phyloP scores from a whole-genome alignment of 2,113 vertebrate genomes.

The Nipponia nippon region DNA sequence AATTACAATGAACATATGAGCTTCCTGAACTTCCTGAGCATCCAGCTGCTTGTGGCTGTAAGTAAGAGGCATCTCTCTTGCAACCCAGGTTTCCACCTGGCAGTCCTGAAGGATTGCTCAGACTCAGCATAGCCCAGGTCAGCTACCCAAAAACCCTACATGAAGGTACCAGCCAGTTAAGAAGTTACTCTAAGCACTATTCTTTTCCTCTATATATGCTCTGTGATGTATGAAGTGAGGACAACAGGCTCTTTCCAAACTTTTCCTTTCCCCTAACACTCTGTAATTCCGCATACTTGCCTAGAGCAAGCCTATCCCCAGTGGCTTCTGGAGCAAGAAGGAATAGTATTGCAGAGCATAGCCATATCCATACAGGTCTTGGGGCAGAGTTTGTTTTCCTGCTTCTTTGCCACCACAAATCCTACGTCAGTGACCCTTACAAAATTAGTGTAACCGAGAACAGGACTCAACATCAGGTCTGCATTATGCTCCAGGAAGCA shows the following conservation, averaged over 20 bases:
- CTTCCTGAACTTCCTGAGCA: not conserved
- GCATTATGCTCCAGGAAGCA: not conserved
- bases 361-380: not conserved
- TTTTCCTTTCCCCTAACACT: not conserved
- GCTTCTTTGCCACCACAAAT: not conserved
- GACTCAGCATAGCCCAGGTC: not conserved
- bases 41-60: not conserved
- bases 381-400: not conserved
- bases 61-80: not conserved
- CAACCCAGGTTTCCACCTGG: not conserved
- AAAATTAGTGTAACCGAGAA: not conserved
- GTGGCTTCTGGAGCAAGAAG: not conserved
- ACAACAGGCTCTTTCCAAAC: fast-evolving
- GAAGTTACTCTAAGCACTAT: not conserved
- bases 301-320: not conserved
- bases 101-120: not conserved
- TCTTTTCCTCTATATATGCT: not conserved
- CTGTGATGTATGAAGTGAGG: not conserved
- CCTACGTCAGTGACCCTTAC: not conserved
- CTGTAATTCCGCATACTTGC: not conserved
- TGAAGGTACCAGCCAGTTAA: not conserved
- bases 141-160: not conserved
- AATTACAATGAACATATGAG: not conserved
- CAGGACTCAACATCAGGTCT: not conserved
- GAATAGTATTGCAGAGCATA: not conserved